Conservation (phyloP, 2,888 invertebrate genomes). For the Pyrrhosoma nymphula region DNA sequence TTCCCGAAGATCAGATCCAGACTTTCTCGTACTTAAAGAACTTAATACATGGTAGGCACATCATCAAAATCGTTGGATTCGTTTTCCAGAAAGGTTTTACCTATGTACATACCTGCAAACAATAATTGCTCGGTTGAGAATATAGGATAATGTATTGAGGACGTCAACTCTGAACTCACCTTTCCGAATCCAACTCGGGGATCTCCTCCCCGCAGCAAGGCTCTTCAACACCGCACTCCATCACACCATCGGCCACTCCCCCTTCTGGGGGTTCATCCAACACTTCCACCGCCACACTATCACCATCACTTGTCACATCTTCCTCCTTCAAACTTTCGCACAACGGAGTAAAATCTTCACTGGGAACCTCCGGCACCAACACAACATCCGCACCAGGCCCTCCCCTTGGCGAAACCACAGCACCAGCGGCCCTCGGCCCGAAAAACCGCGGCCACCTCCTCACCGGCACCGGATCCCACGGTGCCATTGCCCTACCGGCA, state of each 20-base stretch:
- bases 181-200: background rate
- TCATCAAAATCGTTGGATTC: too few relatives aligned
- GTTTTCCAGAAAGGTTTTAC: too few relatives aligned
- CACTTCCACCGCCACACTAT: background rate
- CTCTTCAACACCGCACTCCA: background rate
- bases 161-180: background rate
- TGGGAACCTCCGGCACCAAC: background rate
- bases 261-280: background rate
- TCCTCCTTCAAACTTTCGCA: background rate
- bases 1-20: too few relatives aligned
- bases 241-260: background rate
- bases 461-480: background rate
- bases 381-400: background rate
- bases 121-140: too few relatives aligned
- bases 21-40: too few relatives aligned
- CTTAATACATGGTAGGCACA: too few relatives aligned
- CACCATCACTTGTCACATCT: background rate
- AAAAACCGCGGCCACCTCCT: constrained; percentile 70
- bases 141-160: too few relatives aligned
- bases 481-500: constrained; percentile 43
- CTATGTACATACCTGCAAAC: too few relatives aligned
- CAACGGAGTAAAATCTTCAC: background rate
- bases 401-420: constrained; percentile 70
- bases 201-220: background rate
- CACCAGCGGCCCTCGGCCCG: constrained; percentile 73